These are phyloP conservation scores for Clusia tigrina DNA, from an alignment of 2,888 invertebrate species.

Conservation along the genomic window DNA sequence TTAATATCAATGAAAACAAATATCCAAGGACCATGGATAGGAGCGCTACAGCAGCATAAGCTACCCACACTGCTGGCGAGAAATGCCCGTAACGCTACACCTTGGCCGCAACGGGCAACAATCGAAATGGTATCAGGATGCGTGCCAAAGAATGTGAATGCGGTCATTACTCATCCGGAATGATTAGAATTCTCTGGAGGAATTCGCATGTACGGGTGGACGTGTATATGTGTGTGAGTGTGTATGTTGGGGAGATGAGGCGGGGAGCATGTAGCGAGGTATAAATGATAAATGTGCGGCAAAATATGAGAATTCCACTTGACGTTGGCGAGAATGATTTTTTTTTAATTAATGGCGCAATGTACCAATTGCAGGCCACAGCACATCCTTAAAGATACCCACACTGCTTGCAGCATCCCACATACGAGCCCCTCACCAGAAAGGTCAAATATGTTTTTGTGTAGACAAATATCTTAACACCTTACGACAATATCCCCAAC, in stretches of 20 bases:
- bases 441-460: constrained; percentile 37
- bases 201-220: constrained; percentile 35
- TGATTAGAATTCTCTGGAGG: constrained; percentile 53
- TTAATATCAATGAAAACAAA: constrained; percentile 51
- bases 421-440: constrained; percentile 4
- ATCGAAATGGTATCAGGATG: constrained; percentile 8
- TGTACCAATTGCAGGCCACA: constrained; percentile 14
- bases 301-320: constrained; percentile 5
- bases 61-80: neutral
- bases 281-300: constrained; percentile 24
- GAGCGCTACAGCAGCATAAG: neutral
- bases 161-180: constrained; percentile 53
- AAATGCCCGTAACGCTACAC: too few species aligned
- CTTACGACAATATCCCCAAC: constrained; percentile 12
- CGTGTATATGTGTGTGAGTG: neutral
- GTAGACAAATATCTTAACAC: constrained; percentile 43
- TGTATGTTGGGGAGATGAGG: neutral
- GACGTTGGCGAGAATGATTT: constrained; percentile 15
- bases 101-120: constrained; percentile 5
- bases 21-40: constrained; percentile 23
- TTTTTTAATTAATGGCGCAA: constrained; percentile 32
- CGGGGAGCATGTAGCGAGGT: neutral
- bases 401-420: constrained; percentile 20
- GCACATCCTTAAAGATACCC: constrained; percentile 23
- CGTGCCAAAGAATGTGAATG: constrained; percentile 27